Evolutionary conservation across 2,797 vertebrate species (phyloP), one percentile per base, ranked within the genome.

Genomic region (Lutjanus campechanus): DNA sequence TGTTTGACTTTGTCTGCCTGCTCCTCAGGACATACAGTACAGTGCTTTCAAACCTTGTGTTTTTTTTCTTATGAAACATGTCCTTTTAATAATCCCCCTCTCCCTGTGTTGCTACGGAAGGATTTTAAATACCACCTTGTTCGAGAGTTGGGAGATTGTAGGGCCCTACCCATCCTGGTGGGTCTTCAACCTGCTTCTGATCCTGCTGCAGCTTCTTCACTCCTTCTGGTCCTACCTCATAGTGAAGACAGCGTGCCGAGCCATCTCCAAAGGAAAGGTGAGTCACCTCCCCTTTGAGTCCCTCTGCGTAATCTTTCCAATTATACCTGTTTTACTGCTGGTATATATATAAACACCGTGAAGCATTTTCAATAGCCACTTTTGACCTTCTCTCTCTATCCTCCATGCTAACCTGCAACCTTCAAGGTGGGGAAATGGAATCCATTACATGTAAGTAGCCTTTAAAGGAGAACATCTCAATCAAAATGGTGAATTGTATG

Each of bases 141-240:
- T 99, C 86, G 98, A 99, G 95, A 96, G 98, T 87, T 99, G 98
- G 96, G 98, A 99, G 93, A 96, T 98, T 36, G 95, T 99, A 22
- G 98, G 98, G 51, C 97, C 96, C 66, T 99, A 96, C 91, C 98
- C 98, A 8, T 98, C 98, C 88, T 97, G 97, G 95, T 99, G 97
- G 97, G 93, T 99, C 88, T 97, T 99, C 92, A 97, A 98, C 67
- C 85, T 96, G 76, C 95, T 99, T 82, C 96, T 99, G 77, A 87
- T 97, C 53, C 84, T 97, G 91, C 93, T 99, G 91, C 97, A 98
- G 94, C 94, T 96, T 16, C 93, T 99, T 77, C 97, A 99, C 92
- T 97, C 96, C 76, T 96, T 98, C 93, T 99, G 98, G 98, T 97
- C 98, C 77, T 99, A 98, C 92, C 94, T 99, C 93, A 97, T 99